Evolutionary conservation across 1,140 invertebrate genomes (phyloP).

Genomic region (Centruroides vittatus): DNA sequence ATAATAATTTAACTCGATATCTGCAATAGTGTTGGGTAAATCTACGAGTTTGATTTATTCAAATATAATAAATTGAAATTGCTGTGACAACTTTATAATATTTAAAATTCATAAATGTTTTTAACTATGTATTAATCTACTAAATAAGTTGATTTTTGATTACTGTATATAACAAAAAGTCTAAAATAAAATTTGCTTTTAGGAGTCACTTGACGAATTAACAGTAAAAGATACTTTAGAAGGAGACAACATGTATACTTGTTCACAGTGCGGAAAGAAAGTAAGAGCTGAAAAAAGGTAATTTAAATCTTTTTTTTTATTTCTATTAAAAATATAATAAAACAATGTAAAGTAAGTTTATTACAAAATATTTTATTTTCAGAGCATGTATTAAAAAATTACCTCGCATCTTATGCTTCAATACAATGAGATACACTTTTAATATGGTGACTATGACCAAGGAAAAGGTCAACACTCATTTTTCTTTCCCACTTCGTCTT

Average conservation of each 20-base stretch:
- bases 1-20: too few species aligned
- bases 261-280: conserved; percentile 86
- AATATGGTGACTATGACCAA: conserved; percentile 96
- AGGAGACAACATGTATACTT: conserved; percentile 95
- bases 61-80: too few species aligned
- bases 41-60: too few species aligned
- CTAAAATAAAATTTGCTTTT: conserved; percentile 1
- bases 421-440: conserved; percentile 96
- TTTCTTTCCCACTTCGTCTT: conserved; percentile 82
- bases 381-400: conserved; percentile 88
- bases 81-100: too few species aligned
- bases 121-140: too few species aligned
- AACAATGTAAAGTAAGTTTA: neutral
- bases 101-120: too few species aligned
- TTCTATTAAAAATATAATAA: neutral
- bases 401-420: conserved; percentile 85
- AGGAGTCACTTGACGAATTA: conserved; percentile 83
- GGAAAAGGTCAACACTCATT: conserved; percentile 94
- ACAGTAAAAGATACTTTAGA: conserved; percentile 92
- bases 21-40: too few species aligned
- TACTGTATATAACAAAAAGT: too few species aligned
- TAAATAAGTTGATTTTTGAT: too few species aligned
- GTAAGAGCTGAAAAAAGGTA: conserved; percentile 80
- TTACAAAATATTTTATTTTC: conserved; percentile 14
- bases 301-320: neutral